Conservation (phyloP, 2,113 vertebrate genomes). For the Chaetops frenatus region DNA sequence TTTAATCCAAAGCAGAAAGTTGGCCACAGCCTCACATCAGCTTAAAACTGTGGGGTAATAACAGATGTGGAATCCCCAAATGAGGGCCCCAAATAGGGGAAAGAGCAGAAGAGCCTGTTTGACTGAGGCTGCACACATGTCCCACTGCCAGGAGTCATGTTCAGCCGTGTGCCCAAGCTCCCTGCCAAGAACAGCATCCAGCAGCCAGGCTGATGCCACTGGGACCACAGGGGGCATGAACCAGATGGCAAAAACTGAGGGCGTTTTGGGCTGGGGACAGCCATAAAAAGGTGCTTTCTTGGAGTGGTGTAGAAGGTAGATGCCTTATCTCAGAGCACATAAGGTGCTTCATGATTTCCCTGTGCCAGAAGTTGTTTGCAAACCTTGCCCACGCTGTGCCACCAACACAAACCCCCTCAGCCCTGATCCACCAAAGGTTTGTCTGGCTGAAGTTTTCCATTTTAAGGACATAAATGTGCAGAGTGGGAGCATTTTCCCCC, state of each 20-base stretch:
- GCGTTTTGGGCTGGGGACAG: neutral
- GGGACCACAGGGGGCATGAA: neutral
- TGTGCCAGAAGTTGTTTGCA: neutral
- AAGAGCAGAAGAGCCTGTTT: neutral
- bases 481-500: neutral
- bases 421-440: neutral
- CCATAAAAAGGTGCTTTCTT: neutral
- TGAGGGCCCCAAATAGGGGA: neutral
- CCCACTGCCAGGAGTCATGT: neutral
- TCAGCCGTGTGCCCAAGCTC: neutral
- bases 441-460: neutral
- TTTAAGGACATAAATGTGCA: neutral
- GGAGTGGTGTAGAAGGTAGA: rapidly evolving
- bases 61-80: neutral
- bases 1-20: neutral
- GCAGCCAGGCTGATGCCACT: neutral
- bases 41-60: neutral
- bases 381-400: neutral
- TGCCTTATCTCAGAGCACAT: neutral
- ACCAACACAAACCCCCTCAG: neutral
- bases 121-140: neutral
- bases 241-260: neutral
- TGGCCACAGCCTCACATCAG: neutral
- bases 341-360: neutral
- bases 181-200: neutral